phyloP scores from a whole-genome alignment of 2,113 vertebrate species.

The Ictalurus punctatus region DNA sequence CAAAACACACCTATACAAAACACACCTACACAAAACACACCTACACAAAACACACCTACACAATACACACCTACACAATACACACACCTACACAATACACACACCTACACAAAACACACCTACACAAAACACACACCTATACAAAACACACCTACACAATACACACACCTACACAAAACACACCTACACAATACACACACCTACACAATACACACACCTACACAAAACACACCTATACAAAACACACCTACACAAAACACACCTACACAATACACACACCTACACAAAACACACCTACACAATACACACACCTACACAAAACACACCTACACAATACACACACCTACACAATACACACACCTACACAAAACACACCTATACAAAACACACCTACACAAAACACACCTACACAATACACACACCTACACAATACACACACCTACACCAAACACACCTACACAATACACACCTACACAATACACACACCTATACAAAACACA shows the following conservation, averaged over 20 bases:
- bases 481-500: background rate
- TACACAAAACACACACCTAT: background rate
- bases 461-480: background rate
- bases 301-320: background rate
- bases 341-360: background rate
- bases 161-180: background rate
- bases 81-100: background rate
- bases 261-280: background rate
- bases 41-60: background rate
- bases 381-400: background rate
- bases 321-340: background rate
- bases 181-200: background rate
- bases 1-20: background rate
- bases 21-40: too few species aligned
- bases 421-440: background rate
- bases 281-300: background rate
- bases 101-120: background rate
- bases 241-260: background rate
- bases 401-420: too few species aligned
- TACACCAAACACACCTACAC: background rate
- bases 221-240: background rate
- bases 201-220: background rate
- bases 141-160: background rate
- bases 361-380: too few species aligned
- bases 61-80: background rate